Conservation (phyloP, 2,797 vertebrate genomes). For the Sitta carolinensis region DNA sequence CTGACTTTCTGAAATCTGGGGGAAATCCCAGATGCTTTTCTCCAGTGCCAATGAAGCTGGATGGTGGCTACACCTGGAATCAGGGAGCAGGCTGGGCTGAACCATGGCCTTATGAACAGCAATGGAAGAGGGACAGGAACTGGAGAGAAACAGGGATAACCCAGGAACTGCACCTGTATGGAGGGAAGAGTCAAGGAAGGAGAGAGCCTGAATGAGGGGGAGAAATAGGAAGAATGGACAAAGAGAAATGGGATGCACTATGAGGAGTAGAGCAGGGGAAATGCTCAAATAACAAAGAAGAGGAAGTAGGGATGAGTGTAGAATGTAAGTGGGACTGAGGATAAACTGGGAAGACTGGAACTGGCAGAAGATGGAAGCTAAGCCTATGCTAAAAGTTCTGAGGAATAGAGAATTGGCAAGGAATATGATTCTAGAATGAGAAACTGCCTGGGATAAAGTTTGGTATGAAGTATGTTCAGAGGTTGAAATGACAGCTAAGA, state of each 20-base stretch:
- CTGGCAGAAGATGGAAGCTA: neutral
- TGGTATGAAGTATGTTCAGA: neutral
- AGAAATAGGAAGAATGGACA: neutral
- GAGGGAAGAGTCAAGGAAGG: neutral
- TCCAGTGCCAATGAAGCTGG: neutral
- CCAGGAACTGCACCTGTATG: fast-evolving
- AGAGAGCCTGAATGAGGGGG: neutral
- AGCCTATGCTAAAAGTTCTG: neutral
- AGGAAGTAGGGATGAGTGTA: neutral
- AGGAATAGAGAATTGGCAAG: neutral
- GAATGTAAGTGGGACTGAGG: neutral
- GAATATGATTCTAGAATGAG: neutral
- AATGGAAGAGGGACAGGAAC: neutral
- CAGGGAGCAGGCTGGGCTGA: neutral
- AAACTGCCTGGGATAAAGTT: neutral
- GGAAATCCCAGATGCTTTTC: neutral
- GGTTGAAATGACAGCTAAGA: neutral
- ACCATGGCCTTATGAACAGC: neutral
- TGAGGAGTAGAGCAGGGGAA: neutral
- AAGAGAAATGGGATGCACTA: neutral
- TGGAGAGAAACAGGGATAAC: neutral
- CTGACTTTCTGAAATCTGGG: neutral
- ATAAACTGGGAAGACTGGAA: neutral
- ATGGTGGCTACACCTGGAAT: neutral
- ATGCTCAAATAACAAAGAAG: neutral